Base-by-base conservation (phyloP, 2,888 invertebrate species). In the Drosophila testacea region DNA sequence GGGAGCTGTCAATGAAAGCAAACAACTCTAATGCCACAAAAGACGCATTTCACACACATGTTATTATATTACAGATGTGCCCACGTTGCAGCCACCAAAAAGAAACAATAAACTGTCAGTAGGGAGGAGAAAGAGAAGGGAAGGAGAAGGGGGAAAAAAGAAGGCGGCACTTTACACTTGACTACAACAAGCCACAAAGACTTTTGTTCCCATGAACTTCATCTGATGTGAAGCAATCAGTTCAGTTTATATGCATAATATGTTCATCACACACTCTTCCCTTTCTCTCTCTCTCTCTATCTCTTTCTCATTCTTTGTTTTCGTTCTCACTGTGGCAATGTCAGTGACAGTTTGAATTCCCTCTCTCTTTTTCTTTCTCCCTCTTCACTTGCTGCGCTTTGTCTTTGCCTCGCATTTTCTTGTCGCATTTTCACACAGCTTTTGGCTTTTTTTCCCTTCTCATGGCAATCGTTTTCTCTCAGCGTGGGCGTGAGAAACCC, bases 401-500 rank as follows among this genome's bases (percentile, higher is more conserved):
- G 63, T 61, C 73, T 73, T 61, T 61, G 52, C 13, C 39, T 57
- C 22, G 27, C 42, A 42, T 42, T 41, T 41, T 41, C 41, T 16
- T 22, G 42, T 54, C 7, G 63, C 56, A 39, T 61, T 57, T 67
- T 30, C 83, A 82, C 84, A 84, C 86, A 83, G 83, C 77, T 82
- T 73, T 72, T 73, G 77, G 67, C 59, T 55, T 56, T 22, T 22
- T 56, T 77, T 88, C 77, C 79, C 79, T 77, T 89, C 89, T 59
- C 83, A 88, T 57, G 79, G 56, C 73, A 61, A 64, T 75, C 68
- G 57, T 59, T 55, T 62, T 55, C 27, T 32, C 57, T n/a, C 60
- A 79, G 84, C 83, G 83, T 83, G 83, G 83, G 83, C 88, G 83
- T 88, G 88, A 84, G 82, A 80, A 80, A 76, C 72, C 74, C 88